phyloP scores from a whole-genome alignment of 2,797 vertebrate species.

The Myotis vivesi region DNA sequence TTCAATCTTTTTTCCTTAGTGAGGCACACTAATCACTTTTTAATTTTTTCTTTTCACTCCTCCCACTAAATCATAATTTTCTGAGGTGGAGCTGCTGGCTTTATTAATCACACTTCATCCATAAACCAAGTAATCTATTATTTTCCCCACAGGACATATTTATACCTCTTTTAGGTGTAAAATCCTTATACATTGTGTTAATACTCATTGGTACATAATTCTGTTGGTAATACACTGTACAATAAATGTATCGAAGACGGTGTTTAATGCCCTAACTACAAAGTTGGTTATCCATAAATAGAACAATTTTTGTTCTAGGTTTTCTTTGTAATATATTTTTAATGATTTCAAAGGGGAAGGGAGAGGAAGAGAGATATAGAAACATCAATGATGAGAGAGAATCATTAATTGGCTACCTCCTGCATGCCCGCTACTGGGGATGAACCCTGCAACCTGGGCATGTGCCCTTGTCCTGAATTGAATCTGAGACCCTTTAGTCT shows the following conservation, averaged over 20 bases:
- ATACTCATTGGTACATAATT: constrained; percentile 64
- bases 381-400: too few relatives aligned
- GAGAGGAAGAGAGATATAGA: too few relatives aligned
- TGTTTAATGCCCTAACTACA: constrained; percentile 54
- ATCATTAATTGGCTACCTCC: too few relatives aligned
- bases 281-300: constrained; percentile 51
- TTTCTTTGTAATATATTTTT: too few relatives aligned
- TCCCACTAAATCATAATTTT: constrained; percentile 48
- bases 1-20: not conserved
- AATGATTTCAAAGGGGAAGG: too few relatives aligned
- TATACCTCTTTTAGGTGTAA: constrained; percentile 60
- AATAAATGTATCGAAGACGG: constrained; percentile 64
- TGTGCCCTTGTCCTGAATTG: too few relatives aligned
- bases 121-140: constrained; percentile 71
- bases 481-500: too few relatives aligned
- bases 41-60: constrained; percentile 49
- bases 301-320: constrained; percentile 30
- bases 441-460: too few relatives aligned
- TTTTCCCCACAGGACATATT: constrained; percentile 56
- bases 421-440: too few relatives aligned
- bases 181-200: constrained; percentile 63
- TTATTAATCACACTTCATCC: constrained; percentile 71
- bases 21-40: constrained; percentile 42
- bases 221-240: constrained; percentile 61
- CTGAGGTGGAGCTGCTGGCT: constrained; percentile 25